phyloP scores from a whole-genome alignment of 1,140 invertebrate species.

The Cotesia glomerata region DNA sequence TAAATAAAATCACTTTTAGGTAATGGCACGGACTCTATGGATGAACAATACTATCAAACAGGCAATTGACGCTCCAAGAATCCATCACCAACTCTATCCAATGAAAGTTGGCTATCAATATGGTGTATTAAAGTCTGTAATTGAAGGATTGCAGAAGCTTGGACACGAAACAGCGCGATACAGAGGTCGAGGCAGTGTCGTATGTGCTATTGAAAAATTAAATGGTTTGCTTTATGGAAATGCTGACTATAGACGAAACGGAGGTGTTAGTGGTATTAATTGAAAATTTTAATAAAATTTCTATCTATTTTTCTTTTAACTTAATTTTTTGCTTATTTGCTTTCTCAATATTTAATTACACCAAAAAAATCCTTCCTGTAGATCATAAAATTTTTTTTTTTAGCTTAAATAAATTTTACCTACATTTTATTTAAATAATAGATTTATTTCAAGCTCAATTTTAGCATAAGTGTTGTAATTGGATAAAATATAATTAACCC shows the following conservation, averaged over 20 bases:
- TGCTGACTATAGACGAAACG: constrained; percentile 65
- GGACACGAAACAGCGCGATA: constrained; percentile 73
- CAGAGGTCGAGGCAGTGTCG: constrained; percentile 68
- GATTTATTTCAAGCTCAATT: too few species aligned
- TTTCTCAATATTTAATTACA: too few species aligned
- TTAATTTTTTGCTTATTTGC: too few species aligned
- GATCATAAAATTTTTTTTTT: too few species aligned
- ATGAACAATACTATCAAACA: constrained; percentile 84
- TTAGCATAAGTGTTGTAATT: too few species aligned
- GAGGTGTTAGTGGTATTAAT: too few species aligned
- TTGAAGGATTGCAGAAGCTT: constrained; percentile 70
- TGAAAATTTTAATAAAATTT: too few species aligned
- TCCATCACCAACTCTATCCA: constrained; percentile 94
- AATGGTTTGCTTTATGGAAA: constrained; percentile 76
- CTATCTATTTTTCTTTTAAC: too few species aligned
- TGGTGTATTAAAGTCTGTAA: constrained; percentile 72
- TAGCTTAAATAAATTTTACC: too few species aligned
- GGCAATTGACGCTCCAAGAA: constrained; percentile 83
- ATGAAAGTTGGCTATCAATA: constrained; percentile 82
- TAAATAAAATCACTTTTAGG: constrained; percentile 62
- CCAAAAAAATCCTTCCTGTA: too few species aligned
- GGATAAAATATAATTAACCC: too few species aligned
- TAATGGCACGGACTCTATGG: constrained; percentile 84
- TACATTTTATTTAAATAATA: too few species aligned
- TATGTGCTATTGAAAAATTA: constrained; percentile 72